Percentiles rank a stretch among this genome's conserved stretches.
phyloP scores from a whole-genome alignment of 2,113 vertebrate species.

The Nipponia nippon region DNA sequence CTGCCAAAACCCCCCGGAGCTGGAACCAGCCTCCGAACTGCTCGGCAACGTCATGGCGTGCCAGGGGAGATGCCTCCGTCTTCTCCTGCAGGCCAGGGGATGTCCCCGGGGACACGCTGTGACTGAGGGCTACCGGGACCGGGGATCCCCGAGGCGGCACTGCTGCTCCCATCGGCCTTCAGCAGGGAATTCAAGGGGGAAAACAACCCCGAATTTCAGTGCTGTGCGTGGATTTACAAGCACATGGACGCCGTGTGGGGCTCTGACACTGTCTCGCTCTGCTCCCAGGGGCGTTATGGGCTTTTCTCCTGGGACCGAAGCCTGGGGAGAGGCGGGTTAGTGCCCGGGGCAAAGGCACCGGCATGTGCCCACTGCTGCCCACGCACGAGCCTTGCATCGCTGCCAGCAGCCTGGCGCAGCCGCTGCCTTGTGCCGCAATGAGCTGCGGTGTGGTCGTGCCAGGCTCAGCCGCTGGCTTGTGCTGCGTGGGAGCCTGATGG shows the following conservation, averaged over 20 bases:
- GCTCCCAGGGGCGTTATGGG: not conserved
- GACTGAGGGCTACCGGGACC: not conserved
- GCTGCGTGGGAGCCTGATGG: not conserved
- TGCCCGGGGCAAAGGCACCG: not conserved
- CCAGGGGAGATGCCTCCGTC: not conserved
- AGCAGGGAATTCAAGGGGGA: not conserved
- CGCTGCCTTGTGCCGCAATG: not conserved
- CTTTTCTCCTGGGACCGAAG: not conserved
- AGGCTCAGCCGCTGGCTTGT: not conserved
- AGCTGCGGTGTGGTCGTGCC: not conserved
- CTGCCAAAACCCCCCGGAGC: not conserved
- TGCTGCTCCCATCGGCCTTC: rapidly evolving
- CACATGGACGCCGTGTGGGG: rapidly evolving
- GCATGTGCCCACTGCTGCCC: not conserved
- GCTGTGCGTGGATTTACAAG: rapidly evolving
- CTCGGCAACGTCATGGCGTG: rapidly evolving
- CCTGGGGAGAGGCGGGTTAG: not conserved
- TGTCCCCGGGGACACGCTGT: not conserved
- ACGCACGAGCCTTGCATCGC: rapidly evolving
- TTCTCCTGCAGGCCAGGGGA: not conserved
- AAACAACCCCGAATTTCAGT: not conserved
- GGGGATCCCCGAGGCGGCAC: not conserved
- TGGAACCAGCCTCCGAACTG: not conserved
- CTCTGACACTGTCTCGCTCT: not conserved
- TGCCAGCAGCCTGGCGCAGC: not conserved